Evolutionary conservation across 1,140 invertebrate species (phyloP).

Genomic region (Leptinotarsa defecta): DNA sequence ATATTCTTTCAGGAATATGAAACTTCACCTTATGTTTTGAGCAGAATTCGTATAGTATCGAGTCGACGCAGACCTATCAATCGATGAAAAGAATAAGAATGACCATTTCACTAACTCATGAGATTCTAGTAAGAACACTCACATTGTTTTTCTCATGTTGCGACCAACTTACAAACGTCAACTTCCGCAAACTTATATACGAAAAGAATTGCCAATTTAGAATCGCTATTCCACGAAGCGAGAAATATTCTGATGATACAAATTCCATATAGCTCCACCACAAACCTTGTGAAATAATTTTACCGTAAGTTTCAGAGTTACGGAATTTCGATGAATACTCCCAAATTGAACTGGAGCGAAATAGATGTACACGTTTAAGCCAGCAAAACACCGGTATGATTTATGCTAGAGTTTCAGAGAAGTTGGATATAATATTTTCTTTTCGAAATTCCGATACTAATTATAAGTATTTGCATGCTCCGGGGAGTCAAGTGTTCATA

Average conservation of each 20-base stretch:
- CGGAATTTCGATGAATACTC: conserved; percentile 1
- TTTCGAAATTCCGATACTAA: not conserved
- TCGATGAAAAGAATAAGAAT: too few relatives aligned
- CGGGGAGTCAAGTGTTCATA: too few relatives aligned
- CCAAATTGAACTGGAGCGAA: not conserved
- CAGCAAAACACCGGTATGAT: not conserved
- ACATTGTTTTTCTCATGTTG: not conserved
- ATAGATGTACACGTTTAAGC: not conserved
- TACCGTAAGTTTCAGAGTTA: not conserved
- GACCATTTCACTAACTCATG: too few relatives aligned
- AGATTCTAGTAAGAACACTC: not conserved
- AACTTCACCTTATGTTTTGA: too few relatives aligned
- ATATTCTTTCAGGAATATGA: too few relatives aligned
- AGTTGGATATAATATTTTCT: not conserved
- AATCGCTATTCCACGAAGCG: not conserved
- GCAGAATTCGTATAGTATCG: too few relatives aligned
- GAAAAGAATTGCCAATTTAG: not conserved
- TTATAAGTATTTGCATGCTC: not conserved
- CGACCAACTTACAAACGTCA: not conserved
- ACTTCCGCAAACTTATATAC: not conserved
- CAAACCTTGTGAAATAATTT: conserved; percentile 1
- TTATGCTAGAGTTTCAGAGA: not conserved
- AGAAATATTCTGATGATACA: not conserved
- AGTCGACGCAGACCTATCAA: too few relatives aligned
- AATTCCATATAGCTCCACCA: not conserved